Evolutionary conservation across 2,113 vertebrate species (phyloP), one percentile per base, ranked within the genome.

Genomic region (Rhegmatorhina hoffmannsi): DNA sequence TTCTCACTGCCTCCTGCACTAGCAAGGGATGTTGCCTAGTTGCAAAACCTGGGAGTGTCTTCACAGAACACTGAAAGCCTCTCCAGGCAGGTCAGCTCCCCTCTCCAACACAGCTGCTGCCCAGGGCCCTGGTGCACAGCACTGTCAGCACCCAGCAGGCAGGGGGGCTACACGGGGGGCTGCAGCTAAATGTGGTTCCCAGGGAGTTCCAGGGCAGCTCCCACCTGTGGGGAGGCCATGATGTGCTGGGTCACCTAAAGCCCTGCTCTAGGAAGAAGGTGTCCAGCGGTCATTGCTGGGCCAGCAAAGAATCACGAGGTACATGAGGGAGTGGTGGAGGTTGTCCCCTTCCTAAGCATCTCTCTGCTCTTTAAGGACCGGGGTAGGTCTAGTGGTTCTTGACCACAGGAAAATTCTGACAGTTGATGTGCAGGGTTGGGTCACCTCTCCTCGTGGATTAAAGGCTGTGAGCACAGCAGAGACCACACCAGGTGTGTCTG

Each of bases 161-260:
- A 78, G 46, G 74, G 33, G 13, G 9, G 20, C 62, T 53, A 26
- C 13, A 1, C 47, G 10, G 46, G 5, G 7, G 2, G 38, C 63
- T 58, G 31, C 55, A 56, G 46, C 17, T 31, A 8, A 38, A 19
- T 4, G 17, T 3, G 6, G 15, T 40, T 49, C 53, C 8, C 25
- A 52, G 26, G 13, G 33, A 12, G 17, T 10, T 88, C 20, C 1
- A 2, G 47, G 23, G 43, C 36, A 68, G 44, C 18, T 80, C 21
- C 44, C 24, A 31, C 16, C 44, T 17, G 52, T 2, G 3, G 34
- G 4, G 6, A 81, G 46, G n/a, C 6, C 29, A 24, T 0, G 0
- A 15, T 13, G 5, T 25, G 14, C 43, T 5, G 7, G 4, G 13
- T 43, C 50, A 53, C 12, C 36, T 50, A 23, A 46, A 86, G 7